phyloP scores from a whole-genome alignment of 2,113 vertebrate species.

The Pollimyrus isidori region DNA sequence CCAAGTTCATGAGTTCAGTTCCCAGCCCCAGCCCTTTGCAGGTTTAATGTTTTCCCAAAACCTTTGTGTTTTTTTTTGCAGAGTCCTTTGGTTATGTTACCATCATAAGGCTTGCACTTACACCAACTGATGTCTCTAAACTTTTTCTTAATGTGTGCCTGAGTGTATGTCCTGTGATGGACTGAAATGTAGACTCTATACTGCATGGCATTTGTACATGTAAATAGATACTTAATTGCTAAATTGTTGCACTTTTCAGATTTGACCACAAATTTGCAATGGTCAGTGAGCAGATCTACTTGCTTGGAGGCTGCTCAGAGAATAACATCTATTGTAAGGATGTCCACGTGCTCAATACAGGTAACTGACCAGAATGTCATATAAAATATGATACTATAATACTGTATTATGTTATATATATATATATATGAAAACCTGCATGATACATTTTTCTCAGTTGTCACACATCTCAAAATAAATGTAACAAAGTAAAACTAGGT shows the following conservation, averaged over 20 bases:
- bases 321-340: constrained; percentile 48
- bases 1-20: not conserved
- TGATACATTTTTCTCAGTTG: not conserved
- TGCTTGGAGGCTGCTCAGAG: constrained; percentile 50
- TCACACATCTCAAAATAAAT: not conserved
- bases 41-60: not conserved
- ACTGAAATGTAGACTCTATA: not conserved
- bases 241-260: constrained; percentile 33
- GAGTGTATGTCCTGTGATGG: not conserved
- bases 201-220: not conserved
- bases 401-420: not conserved
- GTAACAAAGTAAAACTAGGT: not conserved
- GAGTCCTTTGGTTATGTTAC: not conserved
- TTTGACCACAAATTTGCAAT: constrained; percentile 47
- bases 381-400: not conserved
- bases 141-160: not conserved
- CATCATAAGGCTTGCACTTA: not conserved
- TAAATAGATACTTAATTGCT: not conserved
- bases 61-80: not conserved
- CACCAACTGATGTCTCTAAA: not conserved
- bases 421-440: not conserved
- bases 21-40: not conserved
- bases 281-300: constrained; percentile 55
- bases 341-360: constrained; percentile 53
- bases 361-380: constrained; percentile 29